phyloP scores from a whole-genome alignment of 2,888 invertebrate genomes.

The Yponomeuta plumbellus region DNA sequence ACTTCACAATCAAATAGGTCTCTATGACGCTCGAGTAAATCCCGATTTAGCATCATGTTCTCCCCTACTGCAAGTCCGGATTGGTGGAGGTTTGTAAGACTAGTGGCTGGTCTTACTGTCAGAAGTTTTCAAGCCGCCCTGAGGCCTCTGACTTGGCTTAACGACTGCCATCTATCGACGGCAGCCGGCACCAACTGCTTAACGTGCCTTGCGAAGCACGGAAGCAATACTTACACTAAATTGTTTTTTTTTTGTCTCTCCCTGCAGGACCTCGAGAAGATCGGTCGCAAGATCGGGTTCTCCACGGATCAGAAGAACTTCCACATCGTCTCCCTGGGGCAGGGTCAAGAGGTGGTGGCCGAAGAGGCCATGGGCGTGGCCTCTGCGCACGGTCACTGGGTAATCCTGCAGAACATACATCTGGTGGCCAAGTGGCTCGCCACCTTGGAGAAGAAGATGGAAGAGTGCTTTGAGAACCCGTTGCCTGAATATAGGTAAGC shows the following conservation, averaged over 20 bases:
- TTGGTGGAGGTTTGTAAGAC: too few species aligned
- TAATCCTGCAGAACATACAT: conserved; percentile 94
- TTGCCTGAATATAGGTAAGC: conserved; percentile 74
- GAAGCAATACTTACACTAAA: too few species aligned
- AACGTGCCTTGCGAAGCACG: too few species aligned
- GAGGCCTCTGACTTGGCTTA: too few species aligned
- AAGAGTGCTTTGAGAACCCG: conserved; percentile 83
- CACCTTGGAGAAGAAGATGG: conserved; percentile 92
- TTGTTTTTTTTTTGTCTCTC: background rate
- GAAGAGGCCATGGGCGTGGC: conserved; percentile 90
- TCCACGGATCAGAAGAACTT: conserved; percentile 88
- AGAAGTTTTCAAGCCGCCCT: too few species aligned
- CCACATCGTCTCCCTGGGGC: conserved; percentile 95
- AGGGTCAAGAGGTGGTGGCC: conserved; percentile 95
- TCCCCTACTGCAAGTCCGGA: too few species aligned
- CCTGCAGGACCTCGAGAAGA: conserved; percentile 87
- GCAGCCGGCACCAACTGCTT: too few species aligned
- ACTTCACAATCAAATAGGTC: too few species aligned
- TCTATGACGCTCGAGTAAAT: too few species aligned
- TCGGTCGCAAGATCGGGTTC: conserved; percentile 88
- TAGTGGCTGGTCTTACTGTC: too few species aligned
- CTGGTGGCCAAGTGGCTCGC: conserved; percentile 93
- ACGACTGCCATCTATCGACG: too few species aligned
- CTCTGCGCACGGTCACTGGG: conserved; percentile 90
- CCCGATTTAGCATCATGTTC: too few species aligned